These are phyloP conservation scores for Thyatira batis DNA, from an alignment of 2,888 invertebrate genomes.

Conservation along the genomic window DNA sequence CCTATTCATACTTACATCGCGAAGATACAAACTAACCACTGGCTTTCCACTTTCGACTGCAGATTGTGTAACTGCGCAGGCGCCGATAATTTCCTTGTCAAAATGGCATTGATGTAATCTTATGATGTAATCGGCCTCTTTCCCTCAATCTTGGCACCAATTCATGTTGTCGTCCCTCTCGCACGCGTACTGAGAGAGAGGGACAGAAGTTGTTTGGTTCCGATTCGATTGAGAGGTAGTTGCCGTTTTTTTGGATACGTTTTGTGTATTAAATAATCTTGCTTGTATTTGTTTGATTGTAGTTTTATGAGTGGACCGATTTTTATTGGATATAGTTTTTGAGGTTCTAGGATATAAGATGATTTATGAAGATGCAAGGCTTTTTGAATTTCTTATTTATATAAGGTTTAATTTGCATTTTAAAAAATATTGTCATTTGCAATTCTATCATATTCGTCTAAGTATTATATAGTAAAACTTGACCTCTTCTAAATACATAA, in stretches of 20 bases:
- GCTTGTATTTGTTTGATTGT: too few species aligned
- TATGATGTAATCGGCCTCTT: slow-evolving; percentile 27
- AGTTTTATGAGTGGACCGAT: too few species aligned
- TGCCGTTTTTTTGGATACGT: not conserved
- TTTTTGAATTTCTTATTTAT: too few species aligned
- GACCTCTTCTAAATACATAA: too few species aligned
- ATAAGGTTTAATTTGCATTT: too few species aligned
- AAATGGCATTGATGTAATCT: slow-evolving; percentile 27
- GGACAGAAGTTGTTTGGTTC: not conserved
- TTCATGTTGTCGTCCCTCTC: slow-evolving; percentile 13
- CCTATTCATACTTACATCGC: too few species aligned
- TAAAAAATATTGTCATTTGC: too few species aligned
- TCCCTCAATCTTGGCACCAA: slow-evolving; percentile 17
- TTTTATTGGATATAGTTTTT: too few species aligned
- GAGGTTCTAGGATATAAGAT: too few species aligned
- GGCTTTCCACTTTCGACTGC: slow-evolving; percentile 22
- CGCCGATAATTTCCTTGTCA: slow-evolving; percentile 26
- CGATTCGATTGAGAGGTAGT: not conserved
- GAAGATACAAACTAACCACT: not conserved
- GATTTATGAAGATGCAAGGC: too few species aligned
- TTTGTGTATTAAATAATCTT: not conserved
- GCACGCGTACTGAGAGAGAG: not conserved
- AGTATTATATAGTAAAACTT: too few species aligned
- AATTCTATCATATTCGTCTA: too few species aligned
- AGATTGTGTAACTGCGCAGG: slow-evolving; percentile 19